Evolutionary conservation across 1,140 invertebrate genomes (phyloP).

Genomic region (Ladona fulva): DNA sequence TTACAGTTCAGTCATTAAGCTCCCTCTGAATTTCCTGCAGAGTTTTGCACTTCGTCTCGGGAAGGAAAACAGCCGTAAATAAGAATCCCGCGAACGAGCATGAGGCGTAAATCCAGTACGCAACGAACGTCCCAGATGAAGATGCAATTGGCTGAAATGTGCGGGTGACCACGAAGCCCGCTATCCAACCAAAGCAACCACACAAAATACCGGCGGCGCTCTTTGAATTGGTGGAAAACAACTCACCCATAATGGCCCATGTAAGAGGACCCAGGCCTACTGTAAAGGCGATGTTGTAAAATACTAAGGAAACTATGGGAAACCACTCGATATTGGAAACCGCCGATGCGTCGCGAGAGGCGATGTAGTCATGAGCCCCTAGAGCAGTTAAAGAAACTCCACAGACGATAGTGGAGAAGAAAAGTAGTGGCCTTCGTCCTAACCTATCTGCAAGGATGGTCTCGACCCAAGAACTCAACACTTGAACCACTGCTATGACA

Average conservation of each 20-base stretch:
- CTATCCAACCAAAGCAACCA: neutral
- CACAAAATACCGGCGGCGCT: slow-evolving; percentile 35
- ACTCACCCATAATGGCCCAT: slow-evolving; percentile 50
- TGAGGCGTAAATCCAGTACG: neutral
- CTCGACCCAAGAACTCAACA: slow-evolving; percentile 47
- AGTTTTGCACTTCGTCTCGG: neutral
- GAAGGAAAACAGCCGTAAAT: neutral
- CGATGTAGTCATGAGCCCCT: slow-evolving; percentile 35
- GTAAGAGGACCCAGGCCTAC: slow-evolving; percentile 48
- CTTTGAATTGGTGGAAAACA: slow-evolving; percentile 53
- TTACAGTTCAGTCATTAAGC: neutral
- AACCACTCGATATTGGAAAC: slow-evolving; percentile 37
- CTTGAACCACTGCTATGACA: slow-evolving; percentile 53
- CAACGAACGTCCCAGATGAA: neutral
- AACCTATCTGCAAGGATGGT: slow-evolving; percentile 43
- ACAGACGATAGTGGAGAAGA: slow-evolving; percentile 44
- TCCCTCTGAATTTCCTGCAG: neutral
- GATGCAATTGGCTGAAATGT: neutral
- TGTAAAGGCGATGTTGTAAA: slow-evolving; percentile 47
- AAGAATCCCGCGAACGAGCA: neutral
- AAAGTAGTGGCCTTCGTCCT: slow-evolving; percentile 45
- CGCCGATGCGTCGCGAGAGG: slow-evolving; percentile 29
- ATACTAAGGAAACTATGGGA: slow-evolving; percentile 45
- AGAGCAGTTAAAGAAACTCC: slow-evolving; percentile 35
- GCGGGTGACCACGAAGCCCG: neutral